These are phyloP conservation scores for Peromyscus melanophrys DNA, from an alignment of 2,797 vertebrate species.

Conservation along the genomic window DNA sequence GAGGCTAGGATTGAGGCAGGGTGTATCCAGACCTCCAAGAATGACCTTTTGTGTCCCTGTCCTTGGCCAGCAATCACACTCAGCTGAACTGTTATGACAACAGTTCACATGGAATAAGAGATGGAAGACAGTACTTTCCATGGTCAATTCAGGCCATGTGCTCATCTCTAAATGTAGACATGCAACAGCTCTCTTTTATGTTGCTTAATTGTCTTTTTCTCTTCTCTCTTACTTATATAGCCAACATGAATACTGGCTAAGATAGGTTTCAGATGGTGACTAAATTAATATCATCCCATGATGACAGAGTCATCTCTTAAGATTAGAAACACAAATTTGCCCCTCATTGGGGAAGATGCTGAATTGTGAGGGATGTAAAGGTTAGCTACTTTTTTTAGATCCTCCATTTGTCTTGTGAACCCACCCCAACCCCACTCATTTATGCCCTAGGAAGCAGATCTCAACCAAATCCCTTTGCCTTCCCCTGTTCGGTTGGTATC, in stretches of 20 bases:
- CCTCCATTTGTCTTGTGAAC: not conserved
- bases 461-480: not conserved
- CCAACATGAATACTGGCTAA: not conserved
- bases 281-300: not conserved
- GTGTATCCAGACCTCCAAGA: not conserved
- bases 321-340: slow-evolving; percentile 10
- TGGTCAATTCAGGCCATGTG: not conserved
- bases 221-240: not conserved
- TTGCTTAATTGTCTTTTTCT: not conserved
- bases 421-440: not conserved
- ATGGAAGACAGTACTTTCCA: not conserved
- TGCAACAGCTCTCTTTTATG: not conserved
- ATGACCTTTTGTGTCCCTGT: not conserved
- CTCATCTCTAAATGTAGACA: not conserved
- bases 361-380: not conserved
- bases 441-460: not conserved
- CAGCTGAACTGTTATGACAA: no score
- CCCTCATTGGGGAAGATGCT: no score
- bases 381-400: not conserved
- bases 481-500: not conserved
- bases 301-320: not conserved
- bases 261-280: not conserved
- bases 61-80: not conserved
- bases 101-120: not conserved
- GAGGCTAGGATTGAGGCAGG: not conserved